These are phyloP conservation scores for Centropristis striata DNA, from an alignment of 2,113 vertebrate species.

Conservation along the genomic window DNA sequence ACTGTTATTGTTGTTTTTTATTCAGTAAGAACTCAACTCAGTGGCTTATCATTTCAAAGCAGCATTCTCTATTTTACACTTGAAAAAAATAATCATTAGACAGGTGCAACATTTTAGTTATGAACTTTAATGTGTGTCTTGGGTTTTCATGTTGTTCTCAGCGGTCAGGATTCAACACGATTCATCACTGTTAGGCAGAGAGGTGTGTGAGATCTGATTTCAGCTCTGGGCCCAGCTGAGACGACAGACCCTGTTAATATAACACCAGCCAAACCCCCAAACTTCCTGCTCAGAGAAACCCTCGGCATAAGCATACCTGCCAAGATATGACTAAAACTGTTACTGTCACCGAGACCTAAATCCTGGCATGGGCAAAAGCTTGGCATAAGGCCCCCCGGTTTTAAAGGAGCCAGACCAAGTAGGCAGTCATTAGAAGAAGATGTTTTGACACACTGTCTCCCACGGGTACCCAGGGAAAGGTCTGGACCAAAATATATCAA, in stretches of 20 bases:
- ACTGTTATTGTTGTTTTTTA: slow-evolving; percentile 35
- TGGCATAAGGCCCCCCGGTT: slow-evolving; percentile 59
- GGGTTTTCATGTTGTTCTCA: slow-evolving; percentile 36
- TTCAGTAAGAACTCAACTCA: slow-evolving; percentile 29
- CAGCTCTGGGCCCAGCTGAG: slow-evolving; percentile 66
- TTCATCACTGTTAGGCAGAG: slow-evolving; percentile 54
- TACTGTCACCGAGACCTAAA: slow-evolving; percentile 69
- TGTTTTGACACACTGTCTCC: slow-evolving; percentile 66
- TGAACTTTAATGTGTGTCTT: slow-evolving; percentile 5
- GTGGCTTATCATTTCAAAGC: slow-evolving; percentile 12
- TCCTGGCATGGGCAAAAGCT: slow-evolving; percentile 57
- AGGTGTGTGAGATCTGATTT: slow-evolving; percentile 63
- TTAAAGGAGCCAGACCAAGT: slow-evolving; percentile 61
- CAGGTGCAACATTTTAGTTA: slow-evolving; percentile 30
- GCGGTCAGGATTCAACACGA: slow-evolving; percentile 48
- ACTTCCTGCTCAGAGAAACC: slow-evolving; percentile 70
- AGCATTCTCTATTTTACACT: not conserved
- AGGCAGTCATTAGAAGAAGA: slow-evolving; percentile 65
- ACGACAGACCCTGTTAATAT: slow-evolving; percentile 72
- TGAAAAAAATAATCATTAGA: not conserved
- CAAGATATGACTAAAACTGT: slow-evolving; percentile 73
- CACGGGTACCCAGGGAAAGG: slow-evolving; percentile 40
- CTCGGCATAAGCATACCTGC: slow-evolving; percentile 65
- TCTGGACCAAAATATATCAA: slow-evolving; percentile 42
- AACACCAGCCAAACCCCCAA: slow-evolving; percentile 62